Percentiles rank a stretch among this genome's conserved stretches.
These are phyloP conservation scores for Fringilla coelebs DNA, from an alignment of 2,797 vertebrate species.

Conservation along the genomic window DNA sequence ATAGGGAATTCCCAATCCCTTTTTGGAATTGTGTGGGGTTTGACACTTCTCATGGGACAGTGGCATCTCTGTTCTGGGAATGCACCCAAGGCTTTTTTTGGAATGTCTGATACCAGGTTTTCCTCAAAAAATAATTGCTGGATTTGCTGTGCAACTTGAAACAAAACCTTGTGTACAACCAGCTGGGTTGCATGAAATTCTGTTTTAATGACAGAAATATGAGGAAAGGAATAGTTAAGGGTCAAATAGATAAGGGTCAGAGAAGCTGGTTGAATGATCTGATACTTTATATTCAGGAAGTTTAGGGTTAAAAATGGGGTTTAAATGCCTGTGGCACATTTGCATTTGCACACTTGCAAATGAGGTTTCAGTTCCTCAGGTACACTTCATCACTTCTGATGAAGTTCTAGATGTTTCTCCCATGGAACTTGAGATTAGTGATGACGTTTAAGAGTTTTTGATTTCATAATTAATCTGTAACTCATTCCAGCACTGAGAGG, in stretches of 20 bases:
- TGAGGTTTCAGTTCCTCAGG: background rate
- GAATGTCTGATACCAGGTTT: background rate
- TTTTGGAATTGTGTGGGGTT: background rate
- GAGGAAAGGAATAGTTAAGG: background rate
- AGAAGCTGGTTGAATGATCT: background rate
- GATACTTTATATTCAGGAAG: background rate
- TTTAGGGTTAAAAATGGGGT: background rate
- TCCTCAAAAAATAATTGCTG: background rate
- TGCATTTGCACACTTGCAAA: background rate
- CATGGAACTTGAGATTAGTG: background rate
- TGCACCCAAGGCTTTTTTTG: background rate
- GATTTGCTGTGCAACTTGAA: background rate
- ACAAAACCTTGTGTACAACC: background rate
- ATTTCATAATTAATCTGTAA: background rate
- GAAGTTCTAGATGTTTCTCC: background rate
- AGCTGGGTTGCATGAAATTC: background rate
- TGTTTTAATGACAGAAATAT: background rate
- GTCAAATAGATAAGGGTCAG: background rate
- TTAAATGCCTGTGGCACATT: background rate
- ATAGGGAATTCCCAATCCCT: rapidly evolving
- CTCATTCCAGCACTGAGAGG: background rate
- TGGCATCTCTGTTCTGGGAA: background rate
- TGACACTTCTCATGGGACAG: background rate
- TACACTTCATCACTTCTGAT: background rate
- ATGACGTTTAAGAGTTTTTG: background rate